These are phyloP conservation scores for Emydoidea blandingii DNA, from an alignment of 2,797 vertebrate genomes.

Conservation along the genomic window DNA sequence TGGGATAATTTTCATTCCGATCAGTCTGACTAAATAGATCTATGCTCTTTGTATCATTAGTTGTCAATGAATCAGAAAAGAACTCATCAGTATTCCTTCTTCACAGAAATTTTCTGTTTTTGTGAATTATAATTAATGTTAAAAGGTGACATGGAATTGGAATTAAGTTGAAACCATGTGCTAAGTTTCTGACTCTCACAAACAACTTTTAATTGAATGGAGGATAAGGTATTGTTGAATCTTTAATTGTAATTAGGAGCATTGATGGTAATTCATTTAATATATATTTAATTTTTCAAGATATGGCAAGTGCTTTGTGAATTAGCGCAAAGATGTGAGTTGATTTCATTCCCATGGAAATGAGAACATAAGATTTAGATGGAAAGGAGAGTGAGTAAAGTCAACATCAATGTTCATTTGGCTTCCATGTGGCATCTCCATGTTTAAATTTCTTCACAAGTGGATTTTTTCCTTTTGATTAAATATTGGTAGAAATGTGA, in stretches of 20 bases:
- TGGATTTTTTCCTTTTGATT: neutral
- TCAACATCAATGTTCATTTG: neutral
- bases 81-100: neutral
- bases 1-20: neutral
- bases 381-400: neutral
- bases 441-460: neutral
- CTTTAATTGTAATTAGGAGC: conserved; percentile 19
- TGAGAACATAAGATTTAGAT: neutral
- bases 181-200: neutral
- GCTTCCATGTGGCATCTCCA: fast-evolving
- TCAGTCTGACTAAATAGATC: neutral
- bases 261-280: neutral
- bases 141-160: neutral
- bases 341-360: neutral
- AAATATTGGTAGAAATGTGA: neutral
- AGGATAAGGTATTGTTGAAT: neutral
- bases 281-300: neutral
- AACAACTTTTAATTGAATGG: neutral
- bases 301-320: neutral
- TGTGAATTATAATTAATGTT: neutral
- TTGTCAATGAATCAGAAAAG: neutral
- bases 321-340: neutral
- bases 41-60: neutral
- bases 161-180: conserved; percentile 15
- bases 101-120: neutral